These are phyloP conservation scores for Dynastes maya DNA, from an alignment of 2,888 invertebrate species.

Conservation along the genomic window DNA sequence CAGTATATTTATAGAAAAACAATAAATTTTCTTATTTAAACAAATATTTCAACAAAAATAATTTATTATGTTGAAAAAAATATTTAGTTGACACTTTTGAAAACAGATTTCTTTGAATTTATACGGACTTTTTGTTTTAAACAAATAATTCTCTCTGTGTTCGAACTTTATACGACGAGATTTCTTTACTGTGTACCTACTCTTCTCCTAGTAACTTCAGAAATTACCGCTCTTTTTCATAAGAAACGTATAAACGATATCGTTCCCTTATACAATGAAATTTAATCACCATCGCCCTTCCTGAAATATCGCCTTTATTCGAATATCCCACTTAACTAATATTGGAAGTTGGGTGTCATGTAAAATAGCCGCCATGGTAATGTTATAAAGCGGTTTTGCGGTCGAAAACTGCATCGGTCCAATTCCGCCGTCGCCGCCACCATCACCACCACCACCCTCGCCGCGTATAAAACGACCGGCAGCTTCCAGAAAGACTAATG, in stretches of 20 bases:
- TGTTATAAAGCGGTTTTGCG: conserved; percentile 55
- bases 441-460: not conserved
- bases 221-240: not conserved
- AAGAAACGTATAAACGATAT: not conserved
- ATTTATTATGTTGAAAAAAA: too few relatives aligned
- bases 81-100: too few relatives aligned
- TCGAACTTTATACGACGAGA: too few relatives aligned
- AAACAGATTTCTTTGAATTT: too few relatives aligned
- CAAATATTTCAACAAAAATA: too few relatives aligned
- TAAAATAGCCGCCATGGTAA: conserved; percentile 50
- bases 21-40: too few relatives aligned
- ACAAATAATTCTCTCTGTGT: too few relatives aligned
- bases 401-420: conserved; percentile 53
- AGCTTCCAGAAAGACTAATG: conserved; percentile 66
- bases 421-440: not conserved
- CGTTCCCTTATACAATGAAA: not conserved
- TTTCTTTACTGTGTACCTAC: too few relatives aligned
- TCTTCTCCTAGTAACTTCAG: too few relatives aligned
- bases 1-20: too few relatives aligned
- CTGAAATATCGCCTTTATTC: not conserved
- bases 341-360: conserved; percentile 29
- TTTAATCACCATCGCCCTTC: not conserved
- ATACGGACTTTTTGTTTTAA: too few relatives aligned
- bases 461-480: not conserved
- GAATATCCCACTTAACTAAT: conserved; percentile 25